These are phyloP conservation scores for Drosophila micromelanica DNA, from an alignment of 1,140 invertebrate species.

Conservation along the genomic window DNA sequence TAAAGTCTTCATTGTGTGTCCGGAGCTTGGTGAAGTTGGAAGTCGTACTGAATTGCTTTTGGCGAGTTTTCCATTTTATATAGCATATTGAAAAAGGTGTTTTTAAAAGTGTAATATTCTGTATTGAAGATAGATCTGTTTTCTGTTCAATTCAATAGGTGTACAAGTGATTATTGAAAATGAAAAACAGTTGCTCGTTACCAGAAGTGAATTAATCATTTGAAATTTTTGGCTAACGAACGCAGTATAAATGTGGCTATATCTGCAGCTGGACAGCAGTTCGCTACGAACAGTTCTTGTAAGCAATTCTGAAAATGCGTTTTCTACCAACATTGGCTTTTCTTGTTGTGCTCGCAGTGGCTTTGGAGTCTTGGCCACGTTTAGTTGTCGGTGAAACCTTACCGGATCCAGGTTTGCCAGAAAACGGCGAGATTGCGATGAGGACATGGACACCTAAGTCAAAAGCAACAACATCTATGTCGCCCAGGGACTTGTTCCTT, in stretches of 20 bases:
- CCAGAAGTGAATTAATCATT: conserved; percentile 15
- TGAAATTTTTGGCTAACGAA: neutral
- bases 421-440: neutral
- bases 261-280: conserved; percentile 20
- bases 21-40: neutral
- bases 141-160: neutral
- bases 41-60: conserved; percentile 11
- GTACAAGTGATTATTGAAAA: conserved; percentile 5
- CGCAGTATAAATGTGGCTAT: conserved; percentile 33
- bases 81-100: neutral
- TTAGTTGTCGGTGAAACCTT: conserved; percentile 10
- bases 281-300: conserved; percentile 4
- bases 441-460: neutral
- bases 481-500: conserved; percentile 33
- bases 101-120: neutral
- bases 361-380: neutral
- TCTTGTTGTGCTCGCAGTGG: neutral
- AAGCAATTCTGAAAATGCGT: conserved; percentile 27
- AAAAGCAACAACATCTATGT: conserved; percentile 10
- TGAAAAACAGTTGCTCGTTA: conserved; percentile 29
- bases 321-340: neutral
- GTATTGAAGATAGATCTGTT: conserved; percentile 6
- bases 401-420: neutral
- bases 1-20: conserved; percentile 8
- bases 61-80: conserved; percentile 28